Conservation (phyloP, 2,888 invertebrate genomes). For the Gymnocheta viridis region DNA sequence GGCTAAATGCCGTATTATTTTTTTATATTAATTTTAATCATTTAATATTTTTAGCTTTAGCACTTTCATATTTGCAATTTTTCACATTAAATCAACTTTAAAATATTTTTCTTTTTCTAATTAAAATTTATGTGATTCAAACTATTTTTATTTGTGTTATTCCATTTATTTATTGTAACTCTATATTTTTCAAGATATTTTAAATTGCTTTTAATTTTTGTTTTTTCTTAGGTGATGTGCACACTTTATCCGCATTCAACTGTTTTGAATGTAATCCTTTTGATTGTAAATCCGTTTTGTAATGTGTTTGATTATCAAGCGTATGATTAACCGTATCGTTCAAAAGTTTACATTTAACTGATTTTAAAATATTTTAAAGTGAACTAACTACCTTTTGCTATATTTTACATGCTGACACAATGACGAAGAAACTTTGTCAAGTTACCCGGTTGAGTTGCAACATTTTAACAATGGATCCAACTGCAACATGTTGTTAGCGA, state of each 20-base stretch:
- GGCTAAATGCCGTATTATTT: too few species aligned
- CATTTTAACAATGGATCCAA: slow-evolving; percentile 5
- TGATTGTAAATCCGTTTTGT: background rate
- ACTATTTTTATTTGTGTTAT: too few species aligned
- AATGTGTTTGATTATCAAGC: slow-evolving; percentile 6
- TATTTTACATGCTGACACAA: slow-evolving; percentile 33
- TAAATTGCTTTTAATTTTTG: too few species aligned
- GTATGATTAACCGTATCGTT: slow-evolving; percentile 46
- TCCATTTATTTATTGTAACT: too few species aligned
- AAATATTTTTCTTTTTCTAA: too few species aligned
- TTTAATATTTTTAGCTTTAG: too few species aligned
- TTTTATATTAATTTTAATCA: too few species aligned
- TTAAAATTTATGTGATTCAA: too few species aligned
- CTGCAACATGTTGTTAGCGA: slow-evolving; percentile 29
- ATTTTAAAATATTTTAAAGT: slow-evolving; percentile 59
- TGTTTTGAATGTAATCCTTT: slow-evolving; percentile 1
- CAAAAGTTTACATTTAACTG: slow-evolving; percentile 67
- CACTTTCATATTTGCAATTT: too few species aligned
- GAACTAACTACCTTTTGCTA: slow-evolving; percentile 51
- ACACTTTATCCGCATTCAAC: background rate
- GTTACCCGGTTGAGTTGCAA: slow-evolving; percentile 35
- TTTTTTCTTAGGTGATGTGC: too few species aligned
- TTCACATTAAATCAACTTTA: too few species aligned
- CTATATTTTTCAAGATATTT: background rate
- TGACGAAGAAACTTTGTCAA: slow-evolving; percentile 45